These are phyloP conservation scores for Malthinus seriepunctatus DNA, from an alignment of 2,888 invertebrate genomes.

Conservation along the genomic window DNA sequence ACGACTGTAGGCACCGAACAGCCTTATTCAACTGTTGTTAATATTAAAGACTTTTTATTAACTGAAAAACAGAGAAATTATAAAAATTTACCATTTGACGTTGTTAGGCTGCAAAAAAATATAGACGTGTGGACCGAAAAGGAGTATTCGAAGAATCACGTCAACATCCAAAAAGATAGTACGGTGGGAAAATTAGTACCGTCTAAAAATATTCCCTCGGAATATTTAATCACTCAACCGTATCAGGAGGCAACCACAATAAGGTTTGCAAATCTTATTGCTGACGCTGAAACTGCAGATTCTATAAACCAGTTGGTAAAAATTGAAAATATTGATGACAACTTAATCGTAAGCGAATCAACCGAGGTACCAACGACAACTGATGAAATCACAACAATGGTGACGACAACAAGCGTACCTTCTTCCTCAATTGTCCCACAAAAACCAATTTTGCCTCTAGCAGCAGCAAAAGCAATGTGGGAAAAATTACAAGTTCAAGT, in stretches of 20 bases:
- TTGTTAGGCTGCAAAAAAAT: slow-evolving; percentile 76
- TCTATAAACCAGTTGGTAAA: slow-evolving; percentile 35
- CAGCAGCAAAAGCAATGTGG: slow-evolving; percentile 61
- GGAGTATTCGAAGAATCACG: slow-evolving; percentile 64
- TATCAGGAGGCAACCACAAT: slow-evolving; percentile 35
- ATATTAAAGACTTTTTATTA: slow-evolving; percentile 58
- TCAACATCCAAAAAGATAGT: slow-evolving; percentile 54
- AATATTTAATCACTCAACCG: slow-evolving; percentile 70
- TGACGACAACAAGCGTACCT: not conserved
- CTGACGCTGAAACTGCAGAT: slow-evolving; percentile 44
- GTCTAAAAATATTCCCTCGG: slow-evolving; percentile 77
- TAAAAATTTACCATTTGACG: slow-evolving; percentile 66
- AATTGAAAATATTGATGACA: slow-evolving; percentile 43
- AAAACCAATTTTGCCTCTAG: slow-evolving; percentile 36
- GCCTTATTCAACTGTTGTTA: slow-evolving; percentile 48
- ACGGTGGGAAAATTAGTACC: slow-evolving; percentile 59
- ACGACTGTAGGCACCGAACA: slow-evolving; percentile 47
- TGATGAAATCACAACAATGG: slow-evolving; percentile 20
- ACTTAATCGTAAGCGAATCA: slow-evolving; percentile 36
- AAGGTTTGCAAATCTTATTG: slow-evolving; percentile 20
- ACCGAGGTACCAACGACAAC: not conserved
- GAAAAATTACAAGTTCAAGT: slow-evolving; percentile 70
- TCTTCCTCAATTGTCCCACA: slow-evolving; percentile 7
- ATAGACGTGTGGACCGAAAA: slow-evolving; percentile 86
- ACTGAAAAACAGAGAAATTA: slow-evolving; percentile 38